phyloP scores from a whole-genome alignment of 2,113 vertebrate species.

The Cynocephalus volans region DNA sequence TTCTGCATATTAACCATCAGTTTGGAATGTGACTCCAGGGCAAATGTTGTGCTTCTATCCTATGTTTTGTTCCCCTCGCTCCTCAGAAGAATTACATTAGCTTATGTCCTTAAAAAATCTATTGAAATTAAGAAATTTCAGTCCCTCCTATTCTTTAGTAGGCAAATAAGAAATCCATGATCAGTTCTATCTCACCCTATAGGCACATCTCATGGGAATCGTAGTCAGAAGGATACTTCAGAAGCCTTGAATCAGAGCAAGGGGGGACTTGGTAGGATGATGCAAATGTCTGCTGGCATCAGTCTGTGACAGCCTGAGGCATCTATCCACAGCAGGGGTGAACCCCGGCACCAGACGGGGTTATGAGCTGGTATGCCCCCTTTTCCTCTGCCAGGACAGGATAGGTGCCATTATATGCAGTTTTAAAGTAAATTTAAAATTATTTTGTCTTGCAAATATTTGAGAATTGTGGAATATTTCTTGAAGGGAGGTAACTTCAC shows the following conservation, averaged over 20 bases:
- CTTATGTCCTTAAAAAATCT: conserved; percentile 21
- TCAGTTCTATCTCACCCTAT: background rate
- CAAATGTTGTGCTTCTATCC: conserved; percentile 5
- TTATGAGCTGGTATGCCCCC: background rate
- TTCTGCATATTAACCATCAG: conserved; percentile 25
- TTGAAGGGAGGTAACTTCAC: background rate
- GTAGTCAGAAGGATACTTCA: background rate
- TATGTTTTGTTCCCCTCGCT: background rate
- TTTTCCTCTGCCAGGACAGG: background rate
- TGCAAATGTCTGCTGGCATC: background rate
- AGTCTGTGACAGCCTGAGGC: background rate
- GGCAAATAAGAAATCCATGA: background rate
- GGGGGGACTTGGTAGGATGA: background rate
- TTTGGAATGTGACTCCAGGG: conserved; percentile 19
- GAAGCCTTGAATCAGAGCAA: background rate
- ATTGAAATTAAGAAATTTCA: conserved; percentile 30
- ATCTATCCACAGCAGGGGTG: background rate
- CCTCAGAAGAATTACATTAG: conserved; percentile 43
- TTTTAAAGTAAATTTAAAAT: conserved; percentile 34
- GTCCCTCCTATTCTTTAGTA: background rate
- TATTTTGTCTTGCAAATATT: conserved; percentile 14
- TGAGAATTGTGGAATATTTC: background rate
- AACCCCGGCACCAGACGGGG: background rate
- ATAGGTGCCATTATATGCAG: too few species aligned
- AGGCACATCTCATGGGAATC: background rate